Percentiles rank a stretch among this genome's conserved stretches.
Conservation (phyloP, 2,113 vertebrate genomes). For the Telmatochromis bifrenatus region DNA sequence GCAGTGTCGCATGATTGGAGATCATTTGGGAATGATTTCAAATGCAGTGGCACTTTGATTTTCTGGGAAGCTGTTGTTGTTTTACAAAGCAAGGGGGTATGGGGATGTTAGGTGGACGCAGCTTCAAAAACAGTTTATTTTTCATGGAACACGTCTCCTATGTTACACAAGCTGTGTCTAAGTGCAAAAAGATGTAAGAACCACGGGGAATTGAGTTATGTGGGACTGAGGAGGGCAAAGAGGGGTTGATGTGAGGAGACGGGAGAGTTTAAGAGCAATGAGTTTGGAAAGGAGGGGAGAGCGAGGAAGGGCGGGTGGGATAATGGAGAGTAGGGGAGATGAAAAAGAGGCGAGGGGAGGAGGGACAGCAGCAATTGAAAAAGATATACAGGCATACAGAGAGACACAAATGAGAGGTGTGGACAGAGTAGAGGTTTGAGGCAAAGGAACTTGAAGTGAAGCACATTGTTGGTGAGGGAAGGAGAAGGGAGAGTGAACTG, state of each 20-base stretch:
- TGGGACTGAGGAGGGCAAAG: conserved; percentile 44
- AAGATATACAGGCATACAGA: neutral
- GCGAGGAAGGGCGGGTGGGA: neutral
- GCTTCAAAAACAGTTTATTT: conserved; percentile 56
- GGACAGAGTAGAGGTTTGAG: neutral
- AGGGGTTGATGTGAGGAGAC: conserved; percentile 35
- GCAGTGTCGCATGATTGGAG: neutral
- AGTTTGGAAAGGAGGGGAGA: conserved; percentile 2
- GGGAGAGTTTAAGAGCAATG: conserved; percentile 30
- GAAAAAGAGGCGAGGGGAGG: neutral
- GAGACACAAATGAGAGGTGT: neutral
- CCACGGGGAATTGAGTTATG: conserved; percentile 64
- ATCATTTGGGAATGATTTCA: neutral
- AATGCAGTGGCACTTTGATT: neutral
- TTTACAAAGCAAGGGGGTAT: neutral
- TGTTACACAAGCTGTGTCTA: conserved; percentile 62
- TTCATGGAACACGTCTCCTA: conserved; percentile 54
- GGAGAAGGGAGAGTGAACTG: neutral
- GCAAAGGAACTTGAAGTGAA: neutral
- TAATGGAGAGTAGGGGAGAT: neutral
- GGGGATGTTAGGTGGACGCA: conserved; percentile 26
- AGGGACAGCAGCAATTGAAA: neutral
- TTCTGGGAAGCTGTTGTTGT: neutral
- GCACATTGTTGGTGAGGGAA: neutral
- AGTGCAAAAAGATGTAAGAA: conserved; percentile 71